Evolutionary conservation across 1,140 invertebrate genomes (phyloP).

Genomic region (Drosophila truncata): DNA sequence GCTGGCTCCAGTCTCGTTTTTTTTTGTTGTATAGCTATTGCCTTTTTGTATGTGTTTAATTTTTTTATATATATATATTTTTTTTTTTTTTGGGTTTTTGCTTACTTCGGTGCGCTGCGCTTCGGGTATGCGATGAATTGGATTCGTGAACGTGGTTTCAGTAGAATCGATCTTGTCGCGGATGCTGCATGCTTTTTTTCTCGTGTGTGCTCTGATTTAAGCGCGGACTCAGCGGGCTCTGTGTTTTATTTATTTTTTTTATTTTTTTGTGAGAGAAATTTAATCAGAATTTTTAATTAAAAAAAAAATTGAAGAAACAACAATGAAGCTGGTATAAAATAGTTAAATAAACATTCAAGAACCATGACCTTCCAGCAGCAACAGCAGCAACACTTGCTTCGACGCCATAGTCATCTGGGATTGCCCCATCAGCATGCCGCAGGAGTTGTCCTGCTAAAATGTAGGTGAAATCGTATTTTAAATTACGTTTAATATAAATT

Average conservation of each 20-base stretch:
- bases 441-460: conserved; percentile 77
- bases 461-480: conserved; percentile 47
- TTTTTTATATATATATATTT: conserved; percentile 18
- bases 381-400: conserved; percentile 38
- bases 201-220: conserved; percentile 23
- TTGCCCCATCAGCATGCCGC: conserved; percentile 52
- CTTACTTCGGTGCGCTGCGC: conserved; percentile 32
- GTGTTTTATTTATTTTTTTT: background rate
- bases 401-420: conserved; percentile 37
- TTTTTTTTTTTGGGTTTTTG: conserved; percentile 30
- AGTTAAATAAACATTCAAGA: background rate
- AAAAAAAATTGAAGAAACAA: background rate
- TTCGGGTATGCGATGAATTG: conserved; percentile 35
- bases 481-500: too few relatives aligned
- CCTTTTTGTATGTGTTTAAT: conserved; percentile 13
- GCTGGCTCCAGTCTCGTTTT: conserved; percentile 29
- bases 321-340: background rate
- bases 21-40: conserved; percentile 47
- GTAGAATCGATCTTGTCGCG: conserved; percentile 85
- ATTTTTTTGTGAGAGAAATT: conserved; percentile 1
- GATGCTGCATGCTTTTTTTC: conserved; percentile 63
- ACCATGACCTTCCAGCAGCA: conserved; percentile 72
- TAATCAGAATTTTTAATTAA: too few relatives aligned
- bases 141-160: conserved; percentile 61
- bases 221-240: conserved; percentile 13